Conservation (phyloP, 2,888 invertebrate species). For the Chloromyia formosa region DNA sequence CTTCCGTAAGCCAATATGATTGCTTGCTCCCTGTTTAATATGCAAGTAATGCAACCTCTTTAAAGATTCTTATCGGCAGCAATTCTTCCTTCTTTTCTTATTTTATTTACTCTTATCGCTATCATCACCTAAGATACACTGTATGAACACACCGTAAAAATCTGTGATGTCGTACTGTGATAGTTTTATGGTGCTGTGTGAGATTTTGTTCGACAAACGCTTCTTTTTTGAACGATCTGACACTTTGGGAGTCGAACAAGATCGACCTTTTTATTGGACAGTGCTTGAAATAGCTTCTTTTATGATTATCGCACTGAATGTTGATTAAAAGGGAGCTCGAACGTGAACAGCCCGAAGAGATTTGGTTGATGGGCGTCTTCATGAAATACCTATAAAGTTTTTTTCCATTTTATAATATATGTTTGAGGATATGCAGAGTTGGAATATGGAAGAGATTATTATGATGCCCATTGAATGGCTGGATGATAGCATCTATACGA, state of each 20-base stretch:
- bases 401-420: neutral
- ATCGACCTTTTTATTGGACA: slow-evolving; percentile 36
- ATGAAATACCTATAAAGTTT: slow-evolving; percentile 1
- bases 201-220: neutral
- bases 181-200: slow-evolving; percentile 21
- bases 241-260: slow-evolving; percentile 34
- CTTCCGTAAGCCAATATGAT: slow-evolving; percentile 26
- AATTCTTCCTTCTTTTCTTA: slow-evolving; percentile 6
- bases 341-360: neutral
- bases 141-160: slow-evolving; percentile 32
- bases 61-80: slow-evolving; percentile 35
- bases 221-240: slow-evolving; percentile 30
- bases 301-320: slow-evolving; percentile 33
- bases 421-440: neutral
- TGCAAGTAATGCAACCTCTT: slow-evolving; percentile 42
- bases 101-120: slow-evolving; percentile 30
- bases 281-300: slow-evolving; percentile 24
- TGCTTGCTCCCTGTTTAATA: slow-evolving; percentile 37
- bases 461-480: neutral
- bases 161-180: slow-evolving; percentile 30
- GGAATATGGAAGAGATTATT: neutral
- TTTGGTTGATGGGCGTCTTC: neutral
- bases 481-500: neutral
- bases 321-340: slow-evolving; percentile 16
- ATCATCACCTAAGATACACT: slow-evolving; percentile 23